phyloP scores from a whole-genome alignment of 30 jellyfish, hydroid and myxozoan genomes.

The Hydractinia echinata region DNA sequence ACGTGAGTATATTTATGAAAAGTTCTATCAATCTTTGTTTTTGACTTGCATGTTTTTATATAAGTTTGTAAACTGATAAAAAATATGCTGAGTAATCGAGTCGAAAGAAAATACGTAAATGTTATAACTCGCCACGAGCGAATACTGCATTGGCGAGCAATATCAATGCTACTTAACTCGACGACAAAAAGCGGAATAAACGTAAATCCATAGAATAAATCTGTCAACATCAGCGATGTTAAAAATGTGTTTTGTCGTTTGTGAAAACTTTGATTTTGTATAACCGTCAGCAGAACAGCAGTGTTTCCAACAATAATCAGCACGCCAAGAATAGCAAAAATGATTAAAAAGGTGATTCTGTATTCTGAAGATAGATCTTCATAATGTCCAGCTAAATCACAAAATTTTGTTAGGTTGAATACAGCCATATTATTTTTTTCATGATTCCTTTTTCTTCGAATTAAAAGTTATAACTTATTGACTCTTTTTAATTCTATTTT shows the following conservation, averaged over 20 bases:
- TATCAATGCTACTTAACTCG: slow-evolving; percentile 1
- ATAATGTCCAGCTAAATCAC: slow-evolving; percentile 29
- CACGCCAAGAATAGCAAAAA: slow-evolving; percentile 4
- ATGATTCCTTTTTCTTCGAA: too few relatives aligned
- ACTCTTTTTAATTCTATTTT: too few relatives aligned
- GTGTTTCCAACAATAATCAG: background rate
- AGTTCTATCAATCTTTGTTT: background rate
- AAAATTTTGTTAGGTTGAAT: slow-evolving; percentile 17
- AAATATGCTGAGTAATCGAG: slow-evolving; percentile 32
- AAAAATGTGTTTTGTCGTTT: slow-evolving; percentile 12
- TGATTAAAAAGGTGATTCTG: background rate
- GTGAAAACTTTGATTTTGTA: slow-evolving; percentile 4
- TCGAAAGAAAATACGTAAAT: slow-evolving; percentile 24
- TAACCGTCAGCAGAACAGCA: background rate
- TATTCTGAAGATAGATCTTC: slow-evolving; percentile 17
- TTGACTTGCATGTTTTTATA: slow-evolving; percentile 14
- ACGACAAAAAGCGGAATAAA: slow-evolving; percentile 21
- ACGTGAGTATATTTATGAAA: background rate
- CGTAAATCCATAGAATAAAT: slow-evolving; percentile 21
- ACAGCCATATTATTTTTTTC: background rate
- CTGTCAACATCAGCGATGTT: slow-evolving; percentile 12
- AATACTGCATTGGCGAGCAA: background rate
- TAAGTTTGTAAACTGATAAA: slow-evolving; percentile 27
- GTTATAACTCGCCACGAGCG: slow-evolving; percentile 42
- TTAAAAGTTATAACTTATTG: too few relatives aligned